A percentile compares a stretch with the other conserved stretches of the same genome.
These are phyloP conservation scores for Rhopalosiphum nymphaeae DNA, from an alignment of 2,888 invertebrate genomes.

Conservation along the genomic window DNA sequence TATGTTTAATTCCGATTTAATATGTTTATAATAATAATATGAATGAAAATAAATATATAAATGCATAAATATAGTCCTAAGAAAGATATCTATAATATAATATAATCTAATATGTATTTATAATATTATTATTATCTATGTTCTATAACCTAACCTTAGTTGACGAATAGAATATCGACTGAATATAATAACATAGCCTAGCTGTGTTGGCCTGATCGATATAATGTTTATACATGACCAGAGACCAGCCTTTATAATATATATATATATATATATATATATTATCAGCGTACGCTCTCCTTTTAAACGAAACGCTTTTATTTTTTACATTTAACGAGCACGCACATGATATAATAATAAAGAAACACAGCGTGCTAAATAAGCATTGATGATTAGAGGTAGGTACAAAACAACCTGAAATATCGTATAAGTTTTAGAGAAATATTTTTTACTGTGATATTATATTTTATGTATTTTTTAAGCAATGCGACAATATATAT, in stretches of 20 bases:
- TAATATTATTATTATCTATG: background rate
- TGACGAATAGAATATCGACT: background rate
- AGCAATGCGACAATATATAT: background rate
- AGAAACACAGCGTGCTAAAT: background rate
- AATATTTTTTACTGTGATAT: background rate
- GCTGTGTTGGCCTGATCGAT: background rate
- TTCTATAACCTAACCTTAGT: background rate
- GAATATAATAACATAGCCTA: background rate
- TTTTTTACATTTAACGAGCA: slow-evolving; percentile 16
- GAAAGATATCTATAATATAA: background rate
- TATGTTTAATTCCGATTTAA: background rate
- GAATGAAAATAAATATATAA: background rate
- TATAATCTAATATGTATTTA: background rate
- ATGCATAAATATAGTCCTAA: background rate
- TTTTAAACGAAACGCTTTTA: background rate
- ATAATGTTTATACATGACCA: slow-evolving; percentile 2
- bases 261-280: background rate
- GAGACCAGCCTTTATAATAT: background rate
- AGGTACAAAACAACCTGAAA: background rate
- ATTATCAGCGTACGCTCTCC: background rate
- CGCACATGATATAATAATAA: background rate
- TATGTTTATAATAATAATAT: background rate
- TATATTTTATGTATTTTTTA: background rate
- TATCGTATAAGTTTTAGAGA: background rate
- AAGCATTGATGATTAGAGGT: background rate